phyloP scores from a whole-genome alignment of 2,113 vertebrate species.

The Trematomus loennbergii region DNA sequence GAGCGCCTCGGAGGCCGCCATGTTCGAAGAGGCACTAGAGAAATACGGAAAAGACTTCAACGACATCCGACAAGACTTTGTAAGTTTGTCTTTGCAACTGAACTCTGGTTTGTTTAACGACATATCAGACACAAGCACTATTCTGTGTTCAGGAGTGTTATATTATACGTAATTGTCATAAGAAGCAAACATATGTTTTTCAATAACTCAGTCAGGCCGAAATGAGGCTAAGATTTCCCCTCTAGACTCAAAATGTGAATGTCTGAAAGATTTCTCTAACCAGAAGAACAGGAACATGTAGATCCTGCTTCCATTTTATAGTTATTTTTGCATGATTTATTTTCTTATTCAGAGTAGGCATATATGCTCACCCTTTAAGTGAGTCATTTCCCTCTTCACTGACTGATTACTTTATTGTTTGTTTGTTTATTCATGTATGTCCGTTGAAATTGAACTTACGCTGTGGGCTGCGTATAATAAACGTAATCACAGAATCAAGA shows the following conservation, averaged over 20 bases:
- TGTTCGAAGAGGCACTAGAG: slow-evolving; percentile 97
- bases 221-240: background rate
- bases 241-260: background rate
- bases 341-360: no score
- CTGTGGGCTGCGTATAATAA: background rate
- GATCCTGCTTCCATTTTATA: background rate
- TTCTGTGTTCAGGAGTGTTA: background rate
- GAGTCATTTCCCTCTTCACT: no score
- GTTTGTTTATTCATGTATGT: background rate
- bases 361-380: no score
- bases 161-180: background rate
- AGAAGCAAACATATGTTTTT: background rate
- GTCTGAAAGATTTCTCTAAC: background rate
- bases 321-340: background rate
- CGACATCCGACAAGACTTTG: slow-evolving; percentile 99
- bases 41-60: slow-evolving; percentile 99
- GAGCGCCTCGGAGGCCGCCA: slow-evolving; percentile 96
- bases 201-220: background rate
- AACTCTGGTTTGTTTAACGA: background rate
- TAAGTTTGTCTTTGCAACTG: slow-evolving; percentile 82
- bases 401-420: background rate
- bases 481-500: background rate
- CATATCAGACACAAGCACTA: background rate
- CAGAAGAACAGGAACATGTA: background rate
- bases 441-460: background rate